Base-by-base conservation (phyloP, 2,888 invertebrate genomes). In the Caenorhabditis drosophilae region DNA sequence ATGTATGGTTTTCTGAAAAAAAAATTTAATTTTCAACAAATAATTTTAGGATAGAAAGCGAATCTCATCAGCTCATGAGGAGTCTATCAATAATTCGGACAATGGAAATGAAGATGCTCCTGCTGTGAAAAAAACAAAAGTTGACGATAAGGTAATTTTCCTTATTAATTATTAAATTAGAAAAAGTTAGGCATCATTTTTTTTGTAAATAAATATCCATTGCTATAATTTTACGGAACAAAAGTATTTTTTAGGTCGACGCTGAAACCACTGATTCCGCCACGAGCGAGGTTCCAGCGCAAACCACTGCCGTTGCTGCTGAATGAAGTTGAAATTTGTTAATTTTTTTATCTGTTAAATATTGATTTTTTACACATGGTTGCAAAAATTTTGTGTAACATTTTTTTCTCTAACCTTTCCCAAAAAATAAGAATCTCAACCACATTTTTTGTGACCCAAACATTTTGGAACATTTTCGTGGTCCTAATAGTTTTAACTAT, bases 21-120 rank as follows among this genome's bases (percentile, higher is more conserved):
- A 15, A 47, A 27, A 26, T 50, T 38, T 26, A 22, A 25, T 18
- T 23, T 55, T 44, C 41, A 42, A 59, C 44, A 20, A 23, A 16
- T n/a, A 6, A 31, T 56, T 60, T 62, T 54, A 75, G 70, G 67
- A 70, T 34, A 73, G 73, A 47, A 77, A 77, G 59, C 76, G 77
- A 18, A 70, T 67, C 34, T 69, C 70, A 11, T 69, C 64, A 50
- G 77, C 53, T 25, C 57, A 55, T 25, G 70, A 69, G 16, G 57
- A 52, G 3, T 63, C 51, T 12, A 67, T 35, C 11, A 53, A 26
- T 12, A 64, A 53, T 26, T 54, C 45, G 7, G 69, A 44, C 2
- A 67, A 31, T 15, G 56, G 22, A 12, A 64, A 61, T 1, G 74
- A 70, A 31, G 76, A 67, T 52, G 68, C 60, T 62, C 73, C 75